phyloP scores from a whole-genome alignment of 2,888 invertebrate genomes.

The Lepidochrysops patricia region DNA sequence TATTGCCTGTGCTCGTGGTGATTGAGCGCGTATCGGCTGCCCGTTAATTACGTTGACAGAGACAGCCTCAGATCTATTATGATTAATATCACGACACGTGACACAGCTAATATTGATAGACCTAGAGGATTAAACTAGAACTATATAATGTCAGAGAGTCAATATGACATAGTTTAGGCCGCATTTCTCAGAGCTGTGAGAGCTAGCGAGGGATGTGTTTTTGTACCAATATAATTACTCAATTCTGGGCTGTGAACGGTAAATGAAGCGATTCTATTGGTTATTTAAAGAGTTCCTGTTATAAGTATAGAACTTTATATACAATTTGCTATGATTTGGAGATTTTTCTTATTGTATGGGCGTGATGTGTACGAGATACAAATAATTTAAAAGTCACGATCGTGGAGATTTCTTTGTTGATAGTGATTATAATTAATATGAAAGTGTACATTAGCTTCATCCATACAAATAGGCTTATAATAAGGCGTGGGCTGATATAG shows the following conservation, averaged over 20 bases:
- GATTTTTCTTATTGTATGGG: no score
- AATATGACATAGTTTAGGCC: no score
- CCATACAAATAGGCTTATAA: conserved; percentile 19
- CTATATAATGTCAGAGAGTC: neutral
- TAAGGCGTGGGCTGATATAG: conserved; percentile 29
- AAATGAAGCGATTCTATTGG: no score
- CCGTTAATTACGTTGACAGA: neutral
- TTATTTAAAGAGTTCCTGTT: no score
- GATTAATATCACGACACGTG: conserved; percentile 11
- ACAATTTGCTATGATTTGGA: no score
- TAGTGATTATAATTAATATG: neutral
- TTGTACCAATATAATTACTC: no score
- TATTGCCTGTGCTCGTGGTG: neutral
- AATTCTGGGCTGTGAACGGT: no score
- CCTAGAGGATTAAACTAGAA: neutral
- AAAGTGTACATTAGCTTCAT: conserved; percentile 17
- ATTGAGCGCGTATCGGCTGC: neutral
- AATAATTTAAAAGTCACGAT: neutral
- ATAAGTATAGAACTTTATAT: no score
- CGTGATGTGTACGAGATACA: neutral
- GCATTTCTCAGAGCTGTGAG: no score
- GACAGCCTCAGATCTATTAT: conserved; percentile 16
- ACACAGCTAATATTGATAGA: neutral
- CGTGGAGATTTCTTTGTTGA: neutral
- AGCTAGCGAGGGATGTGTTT: no score